Evolutionary conservation across 2,888 invertebrate species (phyloP), one percentile per base, ranked within the genome.

Genomic region (Didymodactylos carnosus): DNA sequence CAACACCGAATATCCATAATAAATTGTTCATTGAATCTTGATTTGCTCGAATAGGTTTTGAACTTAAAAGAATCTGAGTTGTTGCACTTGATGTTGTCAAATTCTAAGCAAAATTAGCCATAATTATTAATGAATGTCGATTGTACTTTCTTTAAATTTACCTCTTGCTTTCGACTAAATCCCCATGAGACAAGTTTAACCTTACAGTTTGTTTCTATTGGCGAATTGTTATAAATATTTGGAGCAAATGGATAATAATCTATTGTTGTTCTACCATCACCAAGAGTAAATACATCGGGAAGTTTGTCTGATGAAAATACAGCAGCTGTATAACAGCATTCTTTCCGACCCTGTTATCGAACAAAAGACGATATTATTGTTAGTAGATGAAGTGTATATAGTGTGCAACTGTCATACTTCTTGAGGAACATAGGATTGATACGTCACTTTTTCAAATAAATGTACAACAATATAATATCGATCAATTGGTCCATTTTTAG

Each of bases 381-480:
- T n/a, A n/a, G n/a, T n/a, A n/a, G n/a, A n/a, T n/a, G 11, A 49
- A 25, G 25, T 13, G 2, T 13, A 4, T 25, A 23, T 49, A 11
- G 4, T 49, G 23, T 49, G 23, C 11, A 14, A 14, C 5, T 35
- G 16, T 3, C 8, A 19, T 53, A 53, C 53, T 16, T 62, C 62
- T 62, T 62, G 62, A n/a, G 62, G 62, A 14, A 62, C 62, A 35
- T 62, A 62, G 19, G 27, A 25, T 62, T 35, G 62, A 35, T 62
- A 62, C 19, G 62, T 6, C 19, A 62, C 14, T 35, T 62, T 29
- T 35, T 62, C 73, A 5, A 74, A 35, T 3, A 53, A 62, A 25
- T 69, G 62, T 39, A 74, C 62, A n/a, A 74, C 71, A 27, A 74
- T 14, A 71, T 71, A 74, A 10, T 74, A 74, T 46, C 71, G 71